Evolutionary conservation across 2,797 vertebrate genomes (phyloP).

Genomic region (Gymnocypris eckloni): DNA sequence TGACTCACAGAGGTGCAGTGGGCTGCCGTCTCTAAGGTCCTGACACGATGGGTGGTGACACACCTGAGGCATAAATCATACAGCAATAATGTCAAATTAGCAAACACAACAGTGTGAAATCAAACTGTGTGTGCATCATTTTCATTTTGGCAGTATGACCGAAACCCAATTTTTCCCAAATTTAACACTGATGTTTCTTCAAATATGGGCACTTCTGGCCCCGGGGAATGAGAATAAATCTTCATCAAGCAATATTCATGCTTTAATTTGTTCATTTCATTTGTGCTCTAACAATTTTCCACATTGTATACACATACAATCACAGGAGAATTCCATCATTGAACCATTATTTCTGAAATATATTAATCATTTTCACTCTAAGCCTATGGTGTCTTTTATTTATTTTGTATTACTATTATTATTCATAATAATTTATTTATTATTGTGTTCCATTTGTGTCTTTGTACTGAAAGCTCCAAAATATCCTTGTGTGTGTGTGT

Average conservation of each 20-base stretch:
- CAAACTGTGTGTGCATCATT: background rate
- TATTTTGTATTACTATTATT: background rate
- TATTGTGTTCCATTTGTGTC: background rate
- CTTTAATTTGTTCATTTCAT: background rate
- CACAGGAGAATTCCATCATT: background rate
- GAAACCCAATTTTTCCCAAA: background rate
- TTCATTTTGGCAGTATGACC: background rate
- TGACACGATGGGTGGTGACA: constrained; percentile 89
- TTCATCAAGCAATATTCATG: background rate
- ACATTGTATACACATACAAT: background rate
- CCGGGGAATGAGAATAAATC: background rate
- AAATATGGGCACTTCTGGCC: background rate
- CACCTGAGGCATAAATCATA: constrained; percentile 76
- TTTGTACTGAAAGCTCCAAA: background rate
- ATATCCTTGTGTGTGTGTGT: background rate
- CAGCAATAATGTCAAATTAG: constrained; percentile 14
- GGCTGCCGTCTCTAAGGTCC: constrained; percentile 83
- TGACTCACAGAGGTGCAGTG: constrained; percentile 89
- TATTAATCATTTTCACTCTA: background rate
- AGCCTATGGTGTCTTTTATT: too few species aligned
- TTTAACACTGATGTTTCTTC: background rate
- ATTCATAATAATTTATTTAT: background rate
- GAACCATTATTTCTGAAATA: background rate
- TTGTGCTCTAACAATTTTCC: background rate
- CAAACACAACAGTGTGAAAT: constrained; percentile 10